Percentiles rank a stretch among this genome's conserved stretches.
phyloP scores from a whole-genome alignment of 1,140 invertebrate species.

The Drosophila subobscura region DNA sequence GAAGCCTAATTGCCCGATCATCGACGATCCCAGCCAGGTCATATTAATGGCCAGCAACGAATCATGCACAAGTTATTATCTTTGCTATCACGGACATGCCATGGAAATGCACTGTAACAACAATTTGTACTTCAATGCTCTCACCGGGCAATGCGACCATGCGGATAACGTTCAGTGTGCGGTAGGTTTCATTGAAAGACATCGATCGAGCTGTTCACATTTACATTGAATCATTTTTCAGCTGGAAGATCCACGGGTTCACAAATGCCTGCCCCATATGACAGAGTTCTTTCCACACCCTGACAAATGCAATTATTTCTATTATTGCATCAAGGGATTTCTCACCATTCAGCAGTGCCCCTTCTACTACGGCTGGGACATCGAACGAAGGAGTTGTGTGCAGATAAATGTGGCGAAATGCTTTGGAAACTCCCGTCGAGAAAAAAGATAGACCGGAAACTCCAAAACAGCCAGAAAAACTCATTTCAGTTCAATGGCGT shows the following conservation, averaged over 20 bases:
- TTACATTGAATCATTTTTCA: constrained; percentile 17
- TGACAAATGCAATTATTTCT: constrained; percentile 79
- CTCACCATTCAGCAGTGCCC: constrained; percentile 79
- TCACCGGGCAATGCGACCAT: constrained; percentile 67
- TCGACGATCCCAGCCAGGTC: constrained; percentile 73
- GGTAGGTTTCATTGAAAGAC: constrained; percentile 41
- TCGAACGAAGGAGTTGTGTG: constrained; percentile 69
- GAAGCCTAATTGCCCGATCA: constrained; percentile 61
- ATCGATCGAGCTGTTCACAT: constrained; percentile 5
- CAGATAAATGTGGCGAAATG: constrained; percentile 74
- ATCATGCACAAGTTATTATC: constrained; percentile 68
- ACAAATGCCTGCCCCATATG: constrained; percentile 73
- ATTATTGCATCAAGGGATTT: constrained; percentile 79
- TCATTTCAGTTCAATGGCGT: constrained; percentile 14
- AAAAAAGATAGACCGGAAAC: constrained; percentile 38
- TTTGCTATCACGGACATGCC: constrained; percentile 76
- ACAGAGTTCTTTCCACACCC: constrained; percentile 79
- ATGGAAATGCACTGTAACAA: constrained; percentile 77
- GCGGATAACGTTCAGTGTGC: constrained; percentile 71
- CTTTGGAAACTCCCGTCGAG: constrained; percentile 52
- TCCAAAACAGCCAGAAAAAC: constrained; percentile 16
- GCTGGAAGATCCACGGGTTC: constrained; percentile 50
- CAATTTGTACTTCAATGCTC: constrained; percentile 69
- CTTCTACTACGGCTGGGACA: constrained; percentile 80
- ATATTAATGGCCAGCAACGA: constrained; percentile 67